Evolutionary conservation across 92 coral and sea anemone species (phyloP).

Genomic region (Galaxea fascicularis): DNA sequence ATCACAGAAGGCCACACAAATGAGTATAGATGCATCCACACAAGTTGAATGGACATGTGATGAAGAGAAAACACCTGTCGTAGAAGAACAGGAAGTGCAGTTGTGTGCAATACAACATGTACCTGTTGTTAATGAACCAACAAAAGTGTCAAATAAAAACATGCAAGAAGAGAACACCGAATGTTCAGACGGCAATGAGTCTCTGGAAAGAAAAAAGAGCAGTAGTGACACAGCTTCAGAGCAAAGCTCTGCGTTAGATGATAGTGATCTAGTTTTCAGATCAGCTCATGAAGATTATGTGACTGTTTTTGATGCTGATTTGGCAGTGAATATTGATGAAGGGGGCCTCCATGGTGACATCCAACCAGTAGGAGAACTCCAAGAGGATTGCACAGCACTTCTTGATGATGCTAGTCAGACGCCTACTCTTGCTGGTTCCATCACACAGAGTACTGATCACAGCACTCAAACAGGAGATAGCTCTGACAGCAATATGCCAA

Average conservation of each 20-base stretch:
- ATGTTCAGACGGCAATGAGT: conserved; percentile 14
- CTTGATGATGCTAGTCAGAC: conserved; percentile 83
- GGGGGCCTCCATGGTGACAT: conserved; percentile 29
- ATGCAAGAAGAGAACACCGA: not conserved
- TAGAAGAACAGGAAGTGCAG: conserved; percentile 35
- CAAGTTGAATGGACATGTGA: conserved; percentile 61
- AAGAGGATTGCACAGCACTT: conserved; percentile 34
- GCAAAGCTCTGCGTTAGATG: conserved; percentile 72
- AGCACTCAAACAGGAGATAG: conserved; percentile 77
- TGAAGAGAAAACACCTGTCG: conserved; percentile 34
- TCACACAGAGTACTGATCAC: conserved; percentile 72
- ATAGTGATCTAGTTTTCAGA: conserved; percentile 81
- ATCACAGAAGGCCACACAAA: conserved; percentile 48
- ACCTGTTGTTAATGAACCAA: conserved; percentile 25
- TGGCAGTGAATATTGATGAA: conserved; percentile 38
- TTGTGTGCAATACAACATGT: conserved; percentile 24
- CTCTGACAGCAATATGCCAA: conserved; percentile 50
- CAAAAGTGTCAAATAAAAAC: conserved; percentile 39
- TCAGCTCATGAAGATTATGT: conserved; percentile 94
- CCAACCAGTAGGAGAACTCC: conserved; percentile 45
- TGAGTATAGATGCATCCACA: conserved; percentile 83
- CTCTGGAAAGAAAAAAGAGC: conserved; percentile 58
- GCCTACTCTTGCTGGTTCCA: conserved; percentile 73
- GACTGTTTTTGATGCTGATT: conserved; percentile 78
- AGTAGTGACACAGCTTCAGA: conserved; percentile 82